These are phyloP conservation scores for Lasioglossum morio DNA, from an alignment of 2,888 invertebrate genomes.

Conservation along the genomic window DNA sequence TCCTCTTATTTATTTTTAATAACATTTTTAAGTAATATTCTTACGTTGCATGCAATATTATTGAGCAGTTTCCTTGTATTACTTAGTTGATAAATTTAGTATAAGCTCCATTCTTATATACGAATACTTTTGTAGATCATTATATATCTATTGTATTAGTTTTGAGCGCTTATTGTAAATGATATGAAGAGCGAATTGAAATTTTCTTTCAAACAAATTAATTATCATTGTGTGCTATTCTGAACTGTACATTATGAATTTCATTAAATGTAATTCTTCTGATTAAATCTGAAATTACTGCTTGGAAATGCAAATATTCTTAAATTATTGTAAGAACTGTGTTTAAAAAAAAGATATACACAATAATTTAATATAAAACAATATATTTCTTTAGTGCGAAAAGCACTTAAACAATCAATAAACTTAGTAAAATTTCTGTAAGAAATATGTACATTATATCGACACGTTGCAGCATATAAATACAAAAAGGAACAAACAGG, in stretches of 20 bases:
- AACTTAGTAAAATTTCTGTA: constrained; percentile 37
- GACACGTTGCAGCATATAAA: constrained; percentile 33
- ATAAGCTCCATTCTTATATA: background rate
- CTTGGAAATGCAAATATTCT: background rate
- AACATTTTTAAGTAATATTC: background rate
- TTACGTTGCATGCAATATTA: background rate
- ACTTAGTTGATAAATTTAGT: background rate
- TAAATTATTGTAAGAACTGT: background rate
- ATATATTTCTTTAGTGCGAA: constrained; percentile 41
- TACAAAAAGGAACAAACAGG: constrained; percentile 52
- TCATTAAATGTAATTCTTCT: background rate
- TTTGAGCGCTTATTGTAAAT: constrained; percentile 23
- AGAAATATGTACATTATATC: constrained; percentile 48
- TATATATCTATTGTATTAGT: constrained; percentile 24
- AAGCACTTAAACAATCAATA: constrained; percentile 45
- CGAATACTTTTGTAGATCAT: background rate
- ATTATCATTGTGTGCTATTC: background rate
- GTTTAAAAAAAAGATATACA: constrained; percentile 11
- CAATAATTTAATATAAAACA: constrained; percentile 45
- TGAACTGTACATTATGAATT: background rate
- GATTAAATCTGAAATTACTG: background rate
- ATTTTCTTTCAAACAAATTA: constrained; percentile 14
- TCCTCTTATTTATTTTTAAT: background rate
- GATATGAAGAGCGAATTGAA: constrained; percentile 26
- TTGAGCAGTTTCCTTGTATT: background rate